A percentile compares a stretch with the other conserved stretches of the same genome.
Conservation (phyloP, 2,888 invertebrate genomes). For the Rhamphomyia laevipes region DNA sequence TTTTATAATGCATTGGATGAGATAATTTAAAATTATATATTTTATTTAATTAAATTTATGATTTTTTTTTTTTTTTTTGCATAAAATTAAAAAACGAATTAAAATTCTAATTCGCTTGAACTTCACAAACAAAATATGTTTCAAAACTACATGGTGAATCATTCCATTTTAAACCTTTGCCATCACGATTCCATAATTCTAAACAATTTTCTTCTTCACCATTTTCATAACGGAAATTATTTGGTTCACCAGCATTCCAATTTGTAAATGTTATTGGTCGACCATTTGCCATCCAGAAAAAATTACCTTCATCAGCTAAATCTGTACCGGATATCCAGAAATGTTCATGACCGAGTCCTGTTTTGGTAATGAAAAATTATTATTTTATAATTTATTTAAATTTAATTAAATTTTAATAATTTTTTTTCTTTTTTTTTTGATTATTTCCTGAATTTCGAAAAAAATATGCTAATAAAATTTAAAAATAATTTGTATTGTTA, state of each 20-base stretch:
- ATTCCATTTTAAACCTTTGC: constrained; percentile 87
- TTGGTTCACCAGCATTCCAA: constrained; percentile 89
- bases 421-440: no score
- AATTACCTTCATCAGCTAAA: constrained; percentile 79
- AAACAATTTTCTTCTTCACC: constrained; percentile 88
- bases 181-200: constrained; percentile 81
- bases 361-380: no score
- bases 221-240: constrained; percentile 81
- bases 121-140: constrained; percentile 86
- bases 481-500: no score
- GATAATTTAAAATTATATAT: no score
- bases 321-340: constrained; percentile 92
- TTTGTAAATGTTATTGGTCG: constrained; percentile 81
- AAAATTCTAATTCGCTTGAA: constrained; percentile 36
- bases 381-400: neutral
- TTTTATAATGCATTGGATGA: no score
- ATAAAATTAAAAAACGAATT: neutral
- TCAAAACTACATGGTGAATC: constrained; percentile 89
- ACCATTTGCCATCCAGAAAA: constrained; percentile 90
- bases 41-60: neutral
- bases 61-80: constrained; percentile 3
- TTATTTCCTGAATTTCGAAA: no score
- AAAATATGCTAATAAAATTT: no score
- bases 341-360: constrained; percentile 79
- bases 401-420: no score